Percentiles rank a stretch among this genome's conserved stretches.
Evolutionary conservation across 2,113 vertebrate species (phyloP).

Genomic region (Aegithalos caudatus): DNA sequence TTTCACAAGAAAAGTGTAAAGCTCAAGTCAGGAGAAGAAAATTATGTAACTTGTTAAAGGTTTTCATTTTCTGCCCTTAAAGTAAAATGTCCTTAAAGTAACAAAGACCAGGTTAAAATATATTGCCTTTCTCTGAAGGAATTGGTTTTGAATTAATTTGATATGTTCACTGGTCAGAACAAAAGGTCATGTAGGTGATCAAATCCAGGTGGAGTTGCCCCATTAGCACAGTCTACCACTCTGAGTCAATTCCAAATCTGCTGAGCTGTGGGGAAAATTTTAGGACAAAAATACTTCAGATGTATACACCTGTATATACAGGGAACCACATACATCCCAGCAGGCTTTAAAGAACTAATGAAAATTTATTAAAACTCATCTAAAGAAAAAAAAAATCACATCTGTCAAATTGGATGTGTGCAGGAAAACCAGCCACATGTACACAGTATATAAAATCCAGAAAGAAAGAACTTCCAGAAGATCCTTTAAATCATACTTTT

Average conservation of each 20-base stretch:
- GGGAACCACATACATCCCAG: neutral
- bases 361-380: constrained; percentile 31
- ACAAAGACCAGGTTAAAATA: neutral
- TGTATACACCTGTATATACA: neutral
- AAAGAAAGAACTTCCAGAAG: constrained; percentile 20
- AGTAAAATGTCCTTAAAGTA: neutral
- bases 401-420: neutral
- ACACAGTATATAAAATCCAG: constrained; percentile 23
- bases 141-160: neutral
- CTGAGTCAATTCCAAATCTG: neutral
- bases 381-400: neutral
- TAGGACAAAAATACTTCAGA: neutral
- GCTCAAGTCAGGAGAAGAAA: neutral
- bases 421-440: neutral
- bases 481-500: neutral
- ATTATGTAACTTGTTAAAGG: neutral
- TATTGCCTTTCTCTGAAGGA: neutral
- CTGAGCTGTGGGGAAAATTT: neutral
- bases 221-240: neutral
- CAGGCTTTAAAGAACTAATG: neutral
- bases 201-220: neutral
- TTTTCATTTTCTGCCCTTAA: neutral
- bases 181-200: neutral
- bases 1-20: neutral
- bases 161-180: neutral